These are phyloP conservation scores for Candidula unifasciata DNA, from an alignment of 2,888 invertebrate species.

Conservation along the genomic window DNA sequence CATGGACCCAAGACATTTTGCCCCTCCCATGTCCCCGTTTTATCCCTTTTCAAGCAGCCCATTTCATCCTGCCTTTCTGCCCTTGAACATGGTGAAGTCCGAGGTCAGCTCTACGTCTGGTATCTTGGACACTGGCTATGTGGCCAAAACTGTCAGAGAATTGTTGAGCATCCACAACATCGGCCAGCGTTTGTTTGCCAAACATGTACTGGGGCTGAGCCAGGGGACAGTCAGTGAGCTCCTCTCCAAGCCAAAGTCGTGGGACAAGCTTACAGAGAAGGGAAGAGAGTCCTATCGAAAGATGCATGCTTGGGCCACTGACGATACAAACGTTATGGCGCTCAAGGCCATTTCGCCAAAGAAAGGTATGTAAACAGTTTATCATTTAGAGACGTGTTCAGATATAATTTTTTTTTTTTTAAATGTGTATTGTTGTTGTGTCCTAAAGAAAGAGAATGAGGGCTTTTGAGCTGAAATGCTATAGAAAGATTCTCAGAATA, in stretches of 20 bases:
- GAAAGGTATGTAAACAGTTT: slow-evolving; percentile 71
- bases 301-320: slow-evolving; percentile 99
- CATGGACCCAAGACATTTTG: slow-evolving; percentile 51
- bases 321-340: slow-evolving; percentile 96
- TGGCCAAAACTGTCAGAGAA: slow-evolving; percentile 94
- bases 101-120: slow-evolving; percentile 79
- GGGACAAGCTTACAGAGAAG: slow-evolving; percentile 99
- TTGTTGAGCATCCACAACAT: slow-evolving; percentile 97
- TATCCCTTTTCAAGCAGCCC: slow-evolving; percentile 52
- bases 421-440: too few species aligned
- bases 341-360: slow-evolving; percentile 93
- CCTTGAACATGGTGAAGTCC: slow-evolving; percentile 57
- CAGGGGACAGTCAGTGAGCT: slow-evolving; percentile 99
- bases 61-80: slow-evolving; percentile 55
- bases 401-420: background rate
- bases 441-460: too few species aligned
- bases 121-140: slow-evolving; percentile 91
- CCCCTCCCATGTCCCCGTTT: slow-evolving; percentile 53
- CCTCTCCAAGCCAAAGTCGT: slow-evolving; percentile 98
- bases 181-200: slow-evolving; percentile 98
- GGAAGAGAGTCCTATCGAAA: slow-evolving; percentile 99
- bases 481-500: too few species aligned
- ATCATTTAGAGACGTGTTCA: background rate
- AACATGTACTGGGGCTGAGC: slow-evolving; percentile 94
- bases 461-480: too few species aligned